Conservation (phyloP, 2,797 vertebrate genomes). For the Aeoliscus strigatus region DNA sequence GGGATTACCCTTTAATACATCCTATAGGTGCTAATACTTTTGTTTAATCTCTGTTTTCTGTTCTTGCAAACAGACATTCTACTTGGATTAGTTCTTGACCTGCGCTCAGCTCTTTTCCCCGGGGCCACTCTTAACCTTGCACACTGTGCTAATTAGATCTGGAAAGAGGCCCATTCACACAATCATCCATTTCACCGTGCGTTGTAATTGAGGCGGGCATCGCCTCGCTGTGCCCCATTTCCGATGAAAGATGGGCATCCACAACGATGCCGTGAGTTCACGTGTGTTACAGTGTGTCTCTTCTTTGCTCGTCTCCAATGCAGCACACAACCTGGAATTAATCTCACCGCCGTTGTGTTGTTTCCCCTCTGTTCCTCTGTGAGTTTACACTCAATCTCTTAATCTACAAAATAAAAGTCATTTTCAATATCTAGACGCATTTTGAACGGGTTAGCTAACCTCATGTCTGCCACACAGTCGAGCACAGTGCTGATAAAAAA, state of each 20-base stretch:
- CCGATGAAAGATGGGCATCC: constrained; percentile 65
- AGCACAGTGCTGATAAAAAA: constrained; percentile 67
- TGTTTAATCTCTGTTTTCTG: constrained; percentile 30
- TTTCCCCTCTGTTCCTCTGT: constrained; percentile 56
- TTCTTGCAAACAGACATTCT: constrained; percentile 28
- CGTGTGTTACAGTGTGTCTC: constrained; percentile 43
- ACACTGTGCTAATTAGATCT: constrained; percentile 73
- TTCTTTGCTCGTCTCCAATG: constrained; percentile 65
- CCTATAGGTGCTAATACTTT: constrained; percentile 10
- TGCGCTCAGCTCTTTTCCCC: constrained; percentile 48
- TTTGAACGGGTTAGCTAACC: constrained; percentile 18
- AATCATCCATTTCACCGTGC: constrained; percentile 67
- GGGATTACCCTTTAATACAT: constrained; percentile 1
- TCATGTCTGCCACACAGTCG: constrained; percentile 47
- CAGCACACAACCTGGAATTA: constrained; percentile 55
- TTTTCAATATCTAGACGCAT: constrained; percentile 37
- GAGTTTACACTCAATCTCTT: constrained; percentile 29
- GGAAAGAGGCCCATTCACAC: constrained; percentile 67
- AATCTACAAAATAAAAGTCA: constrained; percentile 53
- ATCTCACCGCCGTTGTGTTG: constrained; percentile 49
- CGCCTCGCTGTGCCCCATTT: constrained; percentile 54
- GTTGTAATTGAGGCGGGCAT: constrained; percentile 61
- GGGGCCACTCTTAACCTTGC: constrained; percentile 65
- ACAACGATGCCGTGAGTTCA: constrained; percentile 49
- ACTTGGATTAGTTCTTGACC: constrained; percentile 58